phyloP scores from a whole-genome alignment of 2,113 vertebrate species.

The Vicugna pacos region DNA sequence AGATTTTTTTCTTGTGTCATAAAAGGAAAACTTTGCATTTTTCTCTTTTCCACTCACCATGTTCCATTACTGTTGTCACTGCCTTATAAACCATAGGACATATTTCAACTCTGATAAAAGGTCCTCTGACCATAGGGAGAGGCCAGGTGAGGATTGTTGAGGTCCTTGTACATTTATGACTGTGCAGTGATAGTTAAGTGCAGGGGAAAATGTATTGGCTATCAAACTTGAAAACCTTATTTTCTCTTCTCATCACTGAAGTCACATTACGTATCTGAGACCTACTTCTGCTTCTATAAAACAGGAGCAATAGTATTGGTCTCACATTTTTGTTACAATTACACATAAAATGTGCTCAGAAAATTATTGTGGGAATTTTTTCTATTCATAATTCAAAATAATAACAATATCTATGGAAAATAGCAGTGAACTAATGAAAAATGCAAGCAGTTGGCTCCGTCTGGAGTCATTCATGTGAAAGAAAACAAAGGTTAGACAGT shows the following conservation, averaged over 20 bases:
- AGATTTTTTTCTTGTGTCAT: not conserved
- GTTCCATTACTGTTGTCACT: not conserved
- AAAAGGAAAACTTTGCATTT: not conserved
- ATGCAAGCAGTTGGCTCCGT: not conserved
- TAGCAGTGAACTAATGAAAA: not conserved
- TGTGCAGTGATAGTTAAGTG: not conserved
- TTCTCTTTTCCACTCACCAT: not conserved
- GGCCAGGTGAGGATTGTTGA: not conserved
- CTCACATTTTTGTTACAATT: not conserved
- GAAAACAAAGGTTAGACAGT: not conserved
- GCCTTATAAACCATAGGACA: not conserved
- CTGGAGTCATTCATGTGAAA: not conserved
- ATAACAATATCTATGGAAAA: not conserved
- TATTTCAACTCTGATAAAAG: not conserved
- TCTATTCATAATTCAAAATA: not conserved
- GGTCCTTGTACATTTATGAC: not conserved
- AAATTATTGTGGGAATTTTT: not conserved
- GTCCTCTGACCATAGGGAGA: not conserved
- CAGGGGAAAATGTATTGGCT: not conserved
- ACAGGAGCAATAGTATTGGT: not conserved
- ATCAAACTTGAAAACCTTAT: not conserved
- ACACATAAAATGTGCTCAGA: not conserved
- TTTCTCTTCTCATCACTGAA: not conserved
- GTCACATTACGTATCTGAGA: not conserved
- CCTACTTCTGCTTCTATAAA: not conserved